Evolutionary conservation across 2,888 invertebrate species (phyloP).

Genomic region (Tipula lateralis): DNA sequence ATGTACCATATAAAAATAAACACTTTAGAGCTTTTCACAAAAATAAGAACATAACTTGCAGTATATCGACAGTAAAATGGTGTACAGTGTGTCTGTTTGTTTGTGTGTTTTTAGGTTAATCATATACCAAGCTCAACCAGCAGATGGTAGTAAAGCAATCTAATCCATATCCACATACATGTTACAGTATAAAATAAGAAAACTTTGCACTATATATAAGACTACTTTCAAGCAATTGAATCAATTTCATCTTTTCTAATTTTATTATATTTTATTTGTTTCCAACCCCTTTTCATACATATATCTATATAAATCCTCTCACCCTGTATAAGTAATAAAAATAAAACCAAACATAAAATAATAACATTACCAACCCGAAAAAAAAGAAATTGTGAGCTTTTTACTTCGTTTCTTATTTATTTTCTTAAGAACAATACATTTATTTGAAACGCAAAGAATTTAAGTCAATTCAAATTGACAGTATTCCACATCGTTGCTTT

Average conservation of each 20-base stretch:
- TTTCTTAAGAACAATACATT: constrained; percentile 27
- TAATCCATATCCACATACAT: not conserved
- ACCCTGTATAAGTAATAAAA: not conserved
- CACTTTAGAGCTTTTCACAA: not conserved
- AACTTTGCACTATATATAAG: not conserved
- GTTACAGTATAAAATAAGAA: not conserved
- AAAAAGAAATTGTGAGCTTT: not conserved
- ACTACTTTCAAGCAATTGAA: constrained; percentile 26
- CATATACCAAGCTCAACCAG: not conserved
- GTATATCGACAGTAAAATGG: not conserved
- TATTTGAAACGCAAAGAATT: constrained; percentile 29
- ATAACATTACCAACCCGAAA: constrained; percentile 7
- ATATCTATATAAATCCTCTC: not conserved
- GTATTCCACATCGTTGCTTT: constrained; percentile 27
- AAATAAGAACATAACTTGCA: not conserved
- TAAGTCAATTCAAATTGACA: constrained; percentile 29
- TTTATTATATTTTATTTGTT: constrained; percentile 4
- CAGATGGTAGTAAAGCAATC: not conserved
- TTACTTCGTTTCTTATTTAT: not conserved
- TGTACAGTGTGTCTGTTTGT: not conserved
- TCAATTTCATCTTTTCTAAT: constrained; percentile 27
- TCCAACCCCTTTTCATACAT: not conserved
- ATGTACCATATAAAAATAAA: not conserved
- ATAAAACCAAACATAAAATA: constrained; percentile 11
- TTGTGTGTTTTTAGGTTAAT: not conserved